Conservation (phyloP, 2,888 invertebrate species). For the Pachydiplax longipennis region DNA sequence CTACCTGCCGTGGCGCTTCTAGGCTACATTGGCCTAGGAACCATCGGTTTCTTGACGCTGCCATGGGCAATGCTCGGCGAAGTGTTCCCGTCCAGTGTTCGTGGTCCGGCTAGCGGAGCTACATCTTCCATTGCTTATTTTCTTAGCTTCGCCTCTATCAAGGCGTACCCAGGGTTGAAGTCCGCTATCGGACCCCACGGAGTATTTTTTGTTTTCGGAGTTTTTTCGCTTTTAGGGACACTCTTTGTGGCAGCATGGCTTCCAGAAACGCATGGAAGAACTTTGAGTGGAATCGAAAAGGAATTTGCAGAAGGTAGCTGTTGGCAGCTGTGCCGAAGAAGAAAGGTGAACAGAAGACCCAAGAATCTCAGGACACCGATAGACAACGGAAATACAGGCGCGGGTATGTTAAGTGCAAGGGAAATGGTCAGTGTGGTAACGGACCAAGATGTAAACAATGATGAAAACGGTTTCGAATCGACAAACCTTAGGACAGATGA, state of each 20-base stretch:
- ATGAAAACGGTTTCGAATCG: neutral
- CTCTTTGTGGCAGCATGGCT: conserved; percentile 38
- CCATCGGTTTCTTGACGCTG: conserved; percentile 65
- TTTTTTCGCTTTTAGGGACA: conserved; percentile 28
- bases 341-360: neutral
- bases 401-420: neutral
- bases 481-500: neutral
- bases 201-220: conserved; percentile 46
- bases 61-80: conserved; percentile 68
- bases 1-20: conserved; percentile 61
- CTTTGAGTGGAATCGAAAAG: conserved; percentile 25
- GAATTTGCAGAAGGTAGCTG: neutral
- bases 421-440: neutral
- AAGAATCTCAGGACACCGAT: neutral
- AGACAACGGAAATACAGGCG: neutral
- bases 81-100: conserved; percentile 64
- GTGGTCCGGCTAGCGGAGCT: conserved; percentile 62
- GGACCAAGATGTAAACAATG: neutral
- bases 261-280: conserved; percentile 43
- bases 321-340: conserved; percentile 14
- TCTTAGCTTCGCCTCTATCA: conserved; percentile 65
- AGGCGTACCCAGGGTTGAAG: conserved; percentile 62
- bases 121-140: conserved; percentile 62
- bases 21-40: conserved; percentile 63
- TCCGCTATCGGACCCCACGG: conserved; percentile 59